phyloP scores from a whole-genome alignment of 2,113 vertebrate genomes.

The Tyto alba region DNA sequence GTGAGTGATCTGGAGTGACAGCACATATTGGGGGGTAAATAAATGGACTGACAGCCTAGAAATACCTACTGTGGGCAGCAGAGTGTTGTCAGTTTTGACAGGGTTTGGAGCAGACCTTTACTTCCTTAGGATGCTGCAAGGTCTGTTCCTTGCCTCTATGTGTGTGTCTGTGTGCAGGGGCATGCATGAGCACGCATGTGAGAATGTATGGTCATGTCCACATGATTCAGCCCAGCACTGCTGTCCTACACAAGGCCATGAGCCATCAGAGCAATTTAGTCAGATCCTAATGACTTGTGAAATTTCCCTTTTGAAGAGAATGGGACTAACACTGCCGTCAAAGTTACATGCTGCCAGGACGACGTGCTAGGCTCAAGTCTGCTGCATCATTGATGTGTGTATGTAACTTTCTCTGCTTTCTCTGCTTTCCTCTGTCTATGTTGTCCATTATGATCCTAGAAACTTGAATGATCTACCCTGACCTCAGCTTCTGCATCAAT shows the following conservation, averaged over 20 bases:
- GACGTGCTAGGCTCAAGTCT: neutral
- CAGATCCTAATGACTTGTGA: neutral
- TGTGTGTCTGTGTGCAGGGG: neutral
- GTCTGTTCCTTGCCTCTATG: neutral
- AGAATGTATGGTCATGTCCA: accelerated
- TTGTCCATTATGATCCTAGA: neutral
- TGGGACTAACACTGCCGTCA: accelerated
- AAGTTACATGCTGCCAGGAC: neutral
- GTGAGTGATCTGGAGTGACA: conserved; percentile 11
- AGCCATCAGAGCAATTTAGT: neutral
- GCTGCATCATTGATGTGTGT: neutral
- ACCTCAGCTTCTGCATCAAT: neutral
- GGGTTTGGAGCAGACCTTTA: neutral
- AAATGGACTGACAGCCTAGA: neutral
- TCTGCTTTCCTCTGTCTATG: neutral
- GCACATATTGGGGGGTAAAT: neutral
- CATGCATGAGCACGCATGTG: accelerated
- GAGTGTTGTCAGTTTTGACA: neutral
- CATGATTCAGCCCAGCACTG: accelerated
- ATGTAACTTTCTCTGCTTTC: too few species aligned
- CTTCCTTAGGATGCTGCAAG: neutral
- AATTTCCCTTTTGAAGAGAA: neutral
- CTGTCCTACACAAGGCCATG: neutral
- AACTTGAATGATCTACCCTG: neutral
- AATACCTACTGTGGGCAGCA: neutral